phyloP scores from a whole-genome alignment of 2,888 invertebrate species.

The Rhabditophanes sp. region DNA sequence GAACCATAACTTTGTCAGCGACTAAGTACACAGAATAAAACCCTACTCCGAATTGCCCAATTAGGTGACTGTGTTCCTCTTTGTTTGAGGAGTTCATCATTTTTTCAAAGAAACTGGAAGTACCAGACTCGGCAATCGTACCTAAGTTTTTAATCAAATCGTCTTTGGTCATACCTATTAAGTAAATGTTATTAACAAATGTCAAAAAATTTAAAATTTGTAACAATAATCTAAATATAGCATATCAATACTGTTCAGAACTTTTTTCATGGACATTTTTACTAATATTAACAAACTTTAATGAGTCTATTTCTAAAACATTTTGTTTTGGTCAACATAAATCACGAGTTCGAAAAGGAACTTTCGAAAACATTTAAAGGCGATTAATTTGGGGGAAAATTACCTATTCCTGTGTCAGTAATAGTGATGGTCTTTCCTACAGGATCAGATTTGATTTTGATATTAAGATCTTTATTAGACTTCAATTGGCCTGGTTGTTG shows the following conservation, averaged over 20 bases:
- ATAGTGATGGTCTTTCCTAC: conserved; percentile 78
- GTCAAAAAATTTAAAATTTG: too few relatives aligned
- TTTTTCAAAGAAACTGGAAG: conserved; percentile 41
- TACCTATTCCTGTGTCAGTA: conserved; percentile 83
- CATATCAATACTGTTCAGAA: too few relatives aligned
- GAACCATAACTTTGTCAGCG: conserved; percentile 84
- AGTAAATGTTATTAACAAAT: too few relatives aligned
- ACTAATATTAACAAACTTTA: too few relatives aligned
- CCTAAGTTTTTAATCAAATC: conserved; percentile 89
- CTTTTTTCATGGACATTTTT: too few relatives aligned
- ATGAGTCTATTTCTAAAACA: too few relatives aligned
- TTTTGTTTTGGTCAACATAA: too few relatives aligned
- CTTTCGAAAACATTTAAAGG: too few relatives aligned
- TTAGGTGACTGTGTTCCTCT: conserved; percentile 54
- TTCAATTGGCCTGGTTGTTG: conserved; percentile 67
- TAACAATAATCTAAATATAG: too few relatives aligned
- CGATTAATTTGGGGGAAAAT: too few relatives aligned
- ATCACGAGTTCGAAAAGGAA: too few relatives aligned
- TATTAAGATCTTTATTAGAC: conserved; percentile 64
- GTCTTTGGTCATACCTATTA: conserved; percentile 92
- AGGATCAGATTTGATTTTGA: conserved; percentile 81
- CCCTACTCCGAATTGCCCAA: conserved; percentile 91
- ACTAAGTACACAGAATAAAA: conserved; percentile 96
- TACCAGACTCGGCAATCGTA: conserved; percentile 62
- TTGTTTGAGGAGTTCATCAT: conserved; percentile 33